A percentile compares a stretch with the other conserved stretches of the same genome.
Conservation (phyloP, 2,888 invertebrate genomes). For the Tenthredo scrophulariae region DNA sequence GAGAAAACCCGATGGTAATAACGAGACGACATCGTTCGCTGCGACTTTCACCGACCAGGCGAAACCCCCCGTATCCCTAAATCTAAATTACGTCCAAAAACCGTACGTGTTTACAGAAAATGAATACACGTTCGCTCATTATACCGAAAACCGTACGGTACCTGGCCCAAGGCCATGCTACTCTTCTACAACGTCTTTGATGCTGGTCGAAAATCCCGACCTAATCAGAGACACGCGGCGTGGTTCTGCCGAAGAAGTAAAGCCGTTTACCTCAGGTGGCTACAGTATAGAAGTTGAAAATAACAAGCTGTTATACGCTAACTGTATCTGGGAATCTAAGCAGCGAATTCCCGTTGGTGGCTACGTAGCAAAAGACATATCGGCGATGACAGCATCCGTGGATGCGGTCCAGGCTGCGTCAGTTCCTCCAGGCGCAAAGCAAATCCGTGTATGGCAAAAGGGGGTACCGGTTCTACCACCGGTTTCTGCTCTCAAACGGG, state of each 20-base stretch:
- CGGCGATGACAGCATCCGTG: conserved; percentile 64
- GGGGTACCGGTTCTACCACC: conserved; percentile 92
- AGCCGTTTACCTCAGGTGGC: conserved; percentile 57
- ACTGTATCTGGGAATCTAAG: conserved; percentile 87
- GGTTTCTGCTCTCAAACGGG: conserved; percentile 91
- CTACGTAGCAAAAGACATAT: conserved; percentile 75
- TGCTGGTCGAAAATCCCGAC: conserved; percentile 90
- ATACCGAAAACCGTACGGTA: conserved; percentile 70
- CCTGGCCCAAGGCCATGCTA: conserved; percentile 84
- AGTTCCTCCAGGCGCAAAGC: conserved; percentile 85
- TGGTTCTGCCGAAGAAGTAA: conserved; percentile 76
- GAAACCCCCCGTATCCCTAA: conserved; percentile 71
- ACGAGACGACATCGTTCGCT: conserved; percentile 68
- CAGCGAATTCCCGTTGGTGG: conserved; percentile 83
- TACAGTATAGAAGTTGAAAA: conserved; percentile 64
- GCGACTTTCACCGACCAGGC: conserved; percentile 63
- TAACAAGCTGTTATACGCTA: conserved; percentile 83
- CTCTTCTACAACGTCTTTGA: conserved; percentile 87
- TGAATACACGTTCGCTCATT: conserved; percentile 77
- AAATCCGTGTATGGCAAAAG: conserved; percentile 92
- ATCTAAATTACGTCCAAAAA: conserved; percentile 72
- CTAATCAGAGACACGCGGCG: conserved; percentile 88
- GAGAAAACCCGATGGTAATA: conserved; percentile 50
- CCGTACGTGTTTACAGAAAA: conserved; percentile 76
- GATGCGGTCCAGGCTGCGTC: conserved; percentile 70